Evolutionary conservation across 1,140 invertebrate species (phyloP).

Genomic region (Sarcophaga peregrina): DNA sequence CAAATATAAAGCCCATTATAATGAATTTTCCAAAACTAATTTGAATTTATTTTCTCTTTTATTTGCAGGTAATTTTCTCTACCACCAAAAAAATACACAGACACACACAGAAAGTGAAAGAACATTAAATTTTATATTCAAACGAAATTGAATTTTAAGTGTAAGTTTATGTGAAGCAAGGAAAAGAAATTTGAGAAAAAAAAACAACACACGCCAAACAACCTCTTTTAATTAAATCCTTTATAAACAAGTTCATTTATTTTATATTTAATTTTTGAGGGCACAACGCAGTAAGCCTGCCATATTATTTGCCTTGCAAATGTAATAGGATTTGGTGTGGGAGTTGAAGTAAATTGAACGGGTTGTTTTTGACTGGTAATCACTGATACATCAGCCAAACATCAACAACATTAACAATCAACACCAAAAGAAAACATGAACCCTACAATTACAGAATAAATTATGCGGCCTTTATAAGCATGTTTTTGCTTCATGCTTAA

Average conservation of each 20-base stretch:
- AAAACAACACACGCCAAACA: background rate
- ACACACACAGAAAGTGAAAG: no score
- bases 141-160: constrained; percentile 14
- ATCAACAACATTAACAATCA: background rate
- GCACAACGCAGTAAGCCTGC: background rate
- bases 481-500: background rate
- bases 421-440: background rate
- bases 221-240: background rate
- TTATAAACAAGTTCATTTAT: constrained; percentile 8
- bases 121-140: background rate
- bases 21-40: background rate
- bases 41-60: background rate
- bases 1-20: background rate
- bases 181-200: background rate
- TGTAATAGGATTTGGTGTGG: background rate
- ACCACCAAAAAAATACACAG: background rate
- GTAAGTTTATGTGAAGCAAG: background rate
- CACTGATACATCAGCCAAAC: background rate
- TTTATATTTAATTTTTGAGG: background rate
- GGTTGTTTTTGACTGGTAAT: background rate
- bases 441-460: background rate
- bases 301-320: background rate
- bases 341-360: no score
- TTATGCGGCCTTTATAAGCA: background rate
- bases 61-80: constrained; percentile 20